These are phyloP conservation scores for Takifugu rubripes DNA, from an alignment of 2,797 vertebrate species.

Conservation along the genomic window DNA sequence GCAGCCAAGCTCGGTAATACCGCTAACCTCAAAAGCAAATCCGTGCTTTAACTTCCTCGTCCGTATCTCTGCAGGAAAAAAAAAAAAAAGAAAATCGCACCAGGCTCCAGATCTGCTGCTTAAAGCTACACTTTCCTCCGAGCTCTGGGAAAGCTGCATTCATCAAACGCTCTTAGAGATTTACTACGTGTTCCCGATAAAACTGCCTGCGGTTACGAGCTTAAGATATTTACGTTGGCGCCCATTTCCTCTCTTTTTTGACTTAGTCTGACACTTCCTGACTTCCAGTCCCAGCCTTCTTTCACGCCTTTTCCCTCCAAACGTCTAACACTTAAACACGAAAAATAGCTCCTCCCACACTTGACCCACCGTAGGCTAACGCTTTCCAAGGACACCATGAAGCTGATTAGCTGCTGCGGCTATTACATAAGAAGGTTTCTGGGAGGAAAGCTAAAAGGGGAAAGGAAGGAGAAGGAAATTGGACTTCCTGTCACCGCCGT, in stretches of 20 bases:
- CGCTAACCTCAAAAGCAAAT: constrained; percentile 1
- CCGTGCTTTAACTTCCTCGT: constrained; percentile 1
- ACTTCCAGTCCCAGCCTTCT: constrained; percentile 28
- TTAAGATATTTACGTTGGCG: constrained; percentile 45
- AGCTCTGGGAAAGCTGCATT: constrained; percentile 13
- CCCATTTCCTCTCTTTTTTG: constrained; percentile 41
- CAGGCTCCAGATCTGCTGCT: constrained; percentile 13
- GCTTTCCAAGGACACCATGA: constrained; percentile 62
- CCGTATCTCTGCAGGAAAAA: no score
- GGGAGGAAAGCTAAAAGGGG: constrained; percentile 25
- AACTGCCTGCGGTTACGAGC: constrained; percentile 28
- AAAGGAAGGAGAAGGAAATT: constrained; percentile 24
- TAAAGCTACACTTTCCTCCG: constrained; percentile 16
- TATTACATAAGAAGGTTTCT: constrained; percentile 53
- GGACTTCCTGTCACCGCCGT: not conserved
- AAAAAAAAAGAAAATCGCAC: constrained; percentile 1
- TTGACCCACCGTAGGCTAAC: constrained; percentile 64
- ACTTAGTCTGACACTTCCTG: not conserved
- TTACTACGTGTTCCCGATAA: constrained; percentile 37
- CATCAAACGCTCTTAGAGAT: constrained; percentile 40
- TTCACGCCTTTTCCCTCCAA: constrained; percentile 56
- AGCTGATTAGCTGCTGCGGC: constrained; percentile 63
- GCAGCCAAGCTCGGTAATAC: not conserved
- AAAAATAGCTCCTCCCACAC: constrained; percentile 47
- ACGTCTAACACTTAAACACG: constrained; percentile 62